Evolutionary conservation across 2,113 vertebrate genomes (phyloP).

Genomic region (Esox niger): DNA sequence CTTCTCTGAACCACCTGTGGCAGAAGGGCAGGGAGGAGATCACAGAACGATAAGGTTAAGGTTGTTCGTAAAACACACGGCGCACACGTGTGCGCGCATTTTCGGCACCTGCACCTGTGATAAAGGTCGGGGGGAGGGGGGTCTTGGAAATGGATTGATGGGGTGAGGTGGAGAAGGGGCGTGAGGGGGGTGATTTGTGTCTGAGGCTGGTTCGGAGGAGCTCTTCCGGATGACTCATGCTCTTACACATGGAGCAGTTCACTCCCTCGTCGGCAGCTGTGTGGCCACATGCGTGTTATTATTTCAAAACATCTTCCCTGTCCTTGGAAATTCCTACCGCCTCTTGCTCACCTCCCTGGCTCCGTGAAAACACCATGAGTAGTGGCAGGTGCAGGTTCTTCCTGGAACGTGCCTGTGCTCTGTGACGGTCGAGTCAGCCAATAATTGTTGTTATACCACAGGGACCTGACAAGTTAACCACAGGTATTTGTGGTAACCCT

Average conservation of each 20-base stretch:
- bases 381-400: slow-evolving; percentile 67
- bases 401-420: slow-evolving; percentile 30
- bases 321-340: slow-evolving; percentile 70
- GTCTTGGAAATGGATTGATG: slow-evolving; percentile 43
- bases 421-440: slow-evolving; percentile 33
- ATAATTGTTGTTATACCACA: slow-evolving; percentile 30
- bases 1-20: slow-evolving; percentile 55
- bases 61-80: too few species aligned
- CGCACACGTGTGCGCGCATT: slow-evolving; percentile 20
- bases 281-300: slow-evolving; percentile 63
- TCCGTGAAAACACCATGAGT: slow-evolving; percentile 47
- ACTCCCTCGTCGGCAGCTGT: slow-evolving; percentile 69
- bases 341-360: slow-evolving; percentile 33
- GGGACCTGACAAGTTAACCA: slow-evolving; percentile 40
- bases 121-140: slow-evolving; percentile 32
- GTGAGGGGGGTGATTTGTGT: slow-evolving; percentile 35
- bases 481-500: slow-evolving; percentile 55
- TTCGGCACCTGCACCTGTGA: slow-evolving; percentile 54
- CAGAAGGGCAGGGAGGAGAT: slow-evolving; percentile 42
- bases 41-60: slow-evolving; percentile 49
- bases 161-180: slow-evolving; percentile 6
- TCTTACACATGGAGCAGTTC: slow-evolving; percentile 60
- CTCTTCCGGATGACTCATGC: slow-evolving; percentile 67
- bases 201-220: slow-evolving; percentile 65
- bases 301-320: slow-evolving; percentile 73